These are phyloP conservation scores for Lepus americanus DNA, from an alignment of 2,113 vertebrate species.

Conservation along the genomic window DNA sequence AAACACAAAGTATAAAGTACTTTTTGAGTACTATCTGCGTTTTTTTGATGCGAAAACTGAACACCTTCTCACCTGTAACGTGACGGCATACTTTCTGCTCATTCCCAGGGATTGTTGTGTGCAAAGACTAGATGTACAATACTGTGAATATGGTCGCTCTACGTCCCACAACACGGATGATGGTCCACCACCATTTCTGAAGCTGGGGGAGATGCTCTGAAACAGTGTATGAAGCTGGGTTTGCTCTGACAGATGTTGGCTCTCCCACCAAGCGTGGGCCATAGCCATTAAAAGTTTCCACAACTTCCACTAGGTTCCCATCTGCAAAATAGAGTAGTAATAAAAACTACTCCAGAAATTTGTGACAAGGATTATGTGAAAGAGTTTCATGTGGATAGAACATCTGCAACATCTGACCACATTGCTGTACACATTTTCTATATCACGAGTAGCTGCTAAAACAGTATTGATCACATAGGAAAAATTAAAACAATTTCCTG, in stretches of 20 bases:
- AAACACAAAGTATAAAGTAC: no score
- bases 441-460: background rate
- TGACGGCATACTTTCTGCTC: background rate
- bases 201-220: background rate
- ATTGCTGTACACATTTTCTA: background rate
- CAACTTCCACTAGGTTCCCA: background rate
- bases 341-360: background rate
- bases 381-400: background rate
- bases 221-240: background rate
- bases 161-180: background rate
- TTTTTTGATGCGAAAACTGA: background rate
- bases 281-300: background rate
- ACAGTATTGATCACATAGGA: background rate
- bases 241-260: background rate
- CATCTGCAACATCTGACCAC: background rate
- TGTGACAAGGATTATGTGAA: background rate
- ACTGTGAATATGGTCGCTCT: background rate
- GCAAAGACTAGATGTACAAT: background rate
- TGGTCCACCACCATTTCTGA: accelerated
- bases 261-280: background rate
- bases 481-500: background rate
- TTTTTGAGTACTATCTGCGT: no score
- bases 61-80: accelerated
- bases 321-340: background rate
- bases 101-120: background rate